Evolutionary conservation across 2,888 invertebrate genomes (phyloP), one percentile per base, ranked within the genome.

Genomic region (Mechanitis mazaeus): DNA sequence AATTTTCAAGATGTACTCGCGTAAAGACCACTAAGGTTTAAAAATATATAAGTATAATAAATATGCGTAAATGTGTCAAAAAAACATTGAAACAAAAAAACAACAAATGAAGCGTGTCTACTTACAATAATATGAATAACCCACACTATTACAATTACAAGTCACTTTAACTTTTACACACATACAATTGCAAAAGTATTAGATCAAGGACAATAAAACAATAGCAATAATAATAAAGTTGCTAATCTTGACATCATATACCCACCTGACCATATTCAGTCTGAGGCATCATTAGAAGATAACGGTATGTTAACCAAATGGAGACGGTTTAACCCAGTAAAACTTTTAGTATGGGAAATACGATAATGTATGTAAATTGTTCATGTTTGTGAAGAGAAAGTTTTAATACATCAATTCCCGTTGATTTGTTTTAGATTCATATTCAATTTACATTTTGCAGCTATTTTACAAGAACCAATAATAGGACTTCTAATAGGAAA

Each of bases 171-270:
- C 20, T 20, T 20, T 20, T 20, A 20, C 20, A 20, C 20, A 20
- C 20, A 20, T 20, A 20, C 20, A 20, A 20, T 20, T 20, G 20
- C 20, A 20, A 55, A 45, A 61, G 45, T n/a, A 76, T 71, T 77
- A 72, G 80, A 77, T 77, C 81, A 81, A 82, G 81, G 81, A 70
- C 80, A 66, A 60, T 65, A 63, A 65, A 56, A 68, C 64, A 69
- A 67, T 68, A 64, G 65, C 58, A 60, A 63, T 64, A 65, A 62
- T 56, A 60, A 63, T 63, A 62, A 60, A 68, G 59, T 69, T 63
- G 71, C 66, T 69, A 66, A 61, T 67, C 70, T 69, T 70, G 67
- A 69, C 68, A 69, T 65, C 61, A 58, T 62, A 67, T 54, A 53
- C 38, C 56, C 56, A 56, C 63, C 63, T 60, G 54, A 54, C 59